Percentiles rank a stretch among this genome's conserved stretches.
These are phyloP conservation scores for Reticulitermes lucifugus DNA, from an alignment of 2,888 invertebrate genomes.

Conservation along the genomic window DNA sequence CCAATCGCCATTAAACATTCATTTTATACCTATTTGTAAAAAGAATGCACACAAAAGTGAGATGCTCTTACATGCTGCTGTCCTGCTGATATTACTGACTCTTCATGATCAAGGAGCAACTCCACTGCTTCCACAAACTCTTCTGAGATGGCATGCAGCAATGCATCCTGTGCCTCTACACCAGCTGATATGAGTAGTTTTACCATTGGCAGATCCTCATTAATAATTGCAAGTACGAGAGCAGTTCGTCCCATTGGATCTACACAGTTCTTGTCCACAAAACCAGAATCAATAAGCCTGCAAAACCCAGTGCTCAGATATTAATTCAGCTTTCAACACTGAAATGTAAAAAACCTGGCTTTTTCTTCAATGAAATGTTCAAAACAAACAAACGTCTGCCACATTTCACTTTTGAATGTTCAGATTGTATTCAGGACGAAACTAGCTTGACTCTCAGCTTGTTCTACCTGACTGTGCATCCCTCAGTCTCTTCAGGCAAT, in stretches of 20 bases:
- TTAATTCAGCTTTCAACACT: neutral
- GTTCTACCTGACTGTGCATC: too few species aligned
- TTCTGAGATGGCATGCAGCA: constrained; percentile 25
- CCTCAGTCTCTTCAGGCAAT: too few species aligned
- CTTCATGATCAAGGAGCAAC: constrained; percentile 23
- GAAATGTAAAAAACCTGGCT: neutral
- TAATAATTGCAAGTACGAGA: constrained; percentile 18
- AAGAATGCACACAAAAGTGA: neutral
- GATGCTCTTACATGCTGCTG: neutral
- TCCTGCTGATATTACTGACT: neutral
- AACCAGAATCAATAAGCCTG: neutral
- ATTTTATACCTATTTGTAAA: too few species aligned
- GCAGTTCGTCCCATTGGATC: constrained; percentile 33
- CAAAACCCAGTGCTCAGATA: neutral
- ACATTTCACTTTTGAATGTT: too few species aligned
- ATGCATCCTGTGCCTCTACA: constrained; percentile 22
- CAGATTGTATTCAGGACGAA: too few species aligned
- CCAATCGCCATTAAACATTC: too few species aligned
- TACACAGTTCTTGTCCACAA: constrained; percentile 22
- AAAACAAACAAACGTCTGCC: too few species aligned
- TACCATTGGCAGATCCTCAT: constrained; percentile 29
- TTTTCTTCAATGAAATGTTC: too few species aligned
- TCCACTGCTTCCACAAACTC: constrained; percentile 36
- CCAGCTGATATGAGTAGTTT: neutral
- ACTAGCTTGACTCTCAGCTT: too few species aligned